Percentiles rank a stretch among this genome's conserved stretches.
Conservation (phyloP, 2,888 invertebrate genomes). For the Troglohyphantes excavatus region DNA sequence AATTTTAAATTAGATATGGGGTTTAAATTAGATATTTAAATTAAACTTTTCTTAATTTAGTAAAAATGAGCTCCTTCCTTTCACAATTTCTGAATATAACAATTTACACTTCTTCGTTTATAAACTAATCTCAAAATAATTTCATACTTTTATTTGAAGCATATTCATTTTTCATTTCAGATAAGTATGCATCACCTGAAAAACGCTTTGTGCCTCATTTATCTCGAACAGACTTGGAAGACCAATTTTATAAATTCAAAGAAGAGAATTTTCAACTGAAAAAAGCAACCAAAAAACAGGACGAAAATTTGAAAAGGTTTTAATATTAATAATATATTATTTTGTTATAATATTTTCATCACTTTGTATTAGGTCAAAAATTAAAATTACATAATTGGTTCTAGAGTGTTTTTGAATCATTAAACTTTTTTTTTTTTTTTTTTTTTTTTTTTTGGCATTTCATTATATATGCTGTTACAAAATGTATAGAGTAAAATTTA, state of each 20-base stretch:
- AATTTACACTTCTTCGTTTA: neutral
- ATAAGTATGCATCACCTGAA: conserved; percentile 35
- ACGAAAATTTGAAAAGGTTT: conserved; percentile 86
- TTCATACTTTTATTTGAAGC: neutral
- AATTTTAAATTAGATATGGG: too few species aligned
- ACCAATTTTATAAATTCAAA: conserved; percentile 86
- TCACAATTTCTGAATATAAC: neutral
- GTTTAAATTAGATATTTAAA: too few species aligned
- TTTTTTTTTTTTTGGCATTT: neutral
- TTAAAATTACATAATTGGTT: too few species aligned
- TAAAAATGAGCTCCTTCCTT: neutral
- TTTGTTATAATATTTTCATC: neutral
- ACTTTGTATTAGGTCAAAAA: too few species aligned
- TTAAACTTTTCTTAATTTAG: neutral
- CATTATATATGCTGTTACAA: neutral
- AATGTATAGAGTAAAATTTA: neutral
- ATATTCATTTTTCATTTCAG: neutral
- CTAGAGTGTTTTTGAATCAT: too few species aligned
- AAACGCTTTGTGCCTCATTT: conserved; percentile 81
- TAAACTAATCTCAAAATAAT: too few species aligned
- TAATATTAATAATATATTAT: neutral
- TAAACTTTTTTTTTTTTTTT: neutral
- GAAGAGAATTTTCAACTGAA: conserved; percentile 87
- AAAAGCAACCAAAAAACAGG: conserved; percentile 86
- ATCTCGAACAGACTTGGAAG: conserved; percentile 87